Evolutionary conservation across 2,888 invertebrate species (phyloP).

Genomic region (Macaria liturata): DNA sequence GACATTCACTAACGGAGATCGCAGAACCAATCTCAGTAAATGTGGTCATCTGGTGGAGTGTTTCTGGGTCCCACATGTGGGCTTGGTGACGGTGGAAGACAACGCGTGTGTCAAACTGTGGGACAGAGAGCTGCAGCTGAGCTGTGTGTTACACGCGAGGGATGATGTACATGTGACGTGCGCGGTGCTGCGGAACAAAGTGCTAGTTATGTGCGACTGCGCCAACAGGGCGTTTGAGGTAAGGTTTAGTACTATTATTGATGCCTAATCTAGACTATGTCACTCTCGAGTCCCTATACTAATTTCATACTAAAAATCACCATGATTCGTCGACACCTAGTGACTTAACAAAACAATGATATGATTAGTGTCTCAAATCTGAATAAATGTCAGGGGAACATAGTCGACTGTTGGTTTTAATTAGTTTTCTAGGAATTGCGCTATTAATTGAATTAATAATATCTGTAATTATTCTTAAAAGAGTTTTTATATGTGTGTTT

Average conservation of each 20-base stretch:
- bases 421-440: too few species aligned
- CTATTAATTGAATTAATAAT: too few species aligned
- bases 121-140: constrained; percentile 55
- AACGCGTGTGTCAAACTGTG: constrained; percentile 72
- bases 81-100: constrained; percentile 66
- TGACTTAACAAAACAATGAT: too few species aligned
- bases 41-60: constrained; percentile 61
- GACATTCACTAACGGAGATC: constrained; percentile 53
- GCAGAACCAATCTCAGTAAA: constrained; percentile 49
- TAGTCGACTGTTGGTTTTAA: too few species aligned
- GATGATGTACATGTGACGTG: constrained; percentile 57
- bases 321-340: too few species aligned
- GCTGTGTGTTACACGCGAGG: constrained; percentile 59
- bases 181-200: constrained; percentile 60
- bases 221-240: constrained; percentile 68
- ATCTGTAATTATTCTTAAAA: too few species aligned
- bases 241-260: constrained; percentile 1
- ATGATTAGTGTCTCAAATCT: too few species aligned
- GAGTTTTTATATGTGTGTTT: too few species aligned
- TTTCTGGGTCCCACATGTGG: constrained; percentile 58
- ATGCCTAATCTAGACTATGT: too few species aligned
- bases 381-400: too few species aligned
- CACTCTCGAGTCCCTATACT: too few species aligned
- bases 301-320: too few species aligned
- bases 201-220: constrained; percentile 68